Base-by-base conservation (phyloP, 2,888 invertebrate species). In the Synergus umbraculus region DNA sequence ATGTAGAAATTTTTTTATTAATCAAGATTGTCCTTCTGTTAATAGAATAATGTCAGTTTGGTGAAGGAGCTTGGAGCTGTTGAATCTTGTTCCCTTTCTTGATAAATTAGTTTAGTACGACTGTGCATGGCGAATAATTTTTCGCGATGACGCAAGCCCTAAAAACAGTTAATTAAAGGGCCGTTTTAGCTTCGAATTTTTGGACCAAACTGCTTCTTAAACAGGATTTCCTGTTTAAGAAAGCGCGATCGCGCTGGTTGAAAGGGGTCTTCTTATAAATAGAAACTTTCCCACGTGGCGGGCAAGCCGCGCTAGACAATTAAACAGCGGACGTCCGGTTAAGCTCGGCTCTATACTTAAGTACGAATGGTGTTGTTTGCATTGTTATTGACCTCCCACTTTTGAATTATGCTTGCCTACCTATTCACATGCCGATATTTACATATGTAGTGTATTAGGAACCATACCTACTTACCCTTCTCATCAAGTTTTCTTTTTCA, bases 321-420 rank as follows among this genome's bases (percentile, higher is more conserved):
- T 89, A 89, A 89, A 88, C 87, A 88, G 87, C 89, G 89, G 89
- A 89, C 84, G 86, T 90, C 89, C 89, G 89, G 87, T 88, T 60
- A 60, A 60, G 60, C 60, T 60, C 22, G 22, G 22, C 60, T 60
- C 60, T 60, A 82, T 82, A 81, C 81, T 83, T 83, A 83, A 63
- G 54, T 58, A 76, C 81, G 79, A 80, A 73, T 79, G 79, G 78
- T 79, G 77, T 60, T 73, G 66, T 83, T 82, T 78, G 81, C 79
- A 82, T 83, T 84, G 83, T 83, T 81, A 79, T 78, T 77, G 78
- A 83, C 44, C 64, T 78, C 43, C 43, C 41, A 77, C 54, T 77
- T 43, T 9, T 10, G n/a, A 3, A 46, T 46, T 46, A 46, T 13
- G 13, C 46, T 46, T 13, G 12, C 46, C 13, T 46, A 46, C 13